Base-by-base conservation (phyloP, 2,888 invertebrate genomes). In the Mallateleia sp. region DNA sequence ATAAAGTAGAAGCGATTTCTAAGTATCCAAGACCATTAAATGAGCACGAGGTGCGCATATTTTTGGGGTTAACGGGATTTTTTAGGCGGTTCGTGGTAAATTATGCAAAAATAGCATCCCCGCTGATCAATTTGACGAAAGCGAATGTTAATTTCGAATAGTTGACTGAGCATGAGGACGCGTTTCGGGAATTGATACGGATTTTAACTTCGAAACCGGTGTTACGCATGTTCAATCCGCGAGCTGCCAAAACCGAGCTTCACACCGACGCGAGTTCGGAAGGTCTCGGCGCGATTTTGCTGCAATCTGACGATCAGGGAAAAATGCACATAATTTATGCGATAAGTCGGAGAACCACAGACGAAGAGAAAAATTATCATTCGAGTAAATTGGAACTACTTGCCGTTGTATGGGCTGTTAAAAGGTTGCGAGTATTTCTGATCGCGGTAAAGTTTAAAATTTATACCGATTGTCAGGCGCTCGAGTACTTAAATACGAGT, bases 401-500 rank as follows among this genome's bases (percentile, higher is more conserved):
- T 32, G 32, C 32, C 6, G 32, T 32, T 8, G 32, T 8, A 8
- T 32, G 32, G 32, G 32, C 32, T 6, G 32, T 32, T 8, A 8
- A 32, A 6, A 32, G 32, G 8, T 8, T 32, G 32, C 32, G 32
- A 32, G 32, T 32, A 3, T 67, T 78, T 45, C 24, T 67, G 4
- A 28, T 69, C 0, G 14, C 14, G 11, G 18, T 67, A 0, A 28
- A 58, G 3, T 67, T 67, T 14, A 45, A 14, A 1, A 47, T 67
- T 22, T 11, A 47, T 5, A 60, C 47, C 1, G 58, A 67, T 38
- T 91, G 92, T 67, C 32, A 32, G 8, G 32, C 91, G 90, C 47
- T 92, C 9, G 67, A 89, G 1, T 90, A 87, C 72, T 62, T 91
- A n/a, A 91, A 92, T 50, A 75, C 66, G 0, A 82, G 89, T 38